Base-by-base conservation (phyloP, 1,140 invertebrate genomes). In the Cepaea nemoralis region DNA sequence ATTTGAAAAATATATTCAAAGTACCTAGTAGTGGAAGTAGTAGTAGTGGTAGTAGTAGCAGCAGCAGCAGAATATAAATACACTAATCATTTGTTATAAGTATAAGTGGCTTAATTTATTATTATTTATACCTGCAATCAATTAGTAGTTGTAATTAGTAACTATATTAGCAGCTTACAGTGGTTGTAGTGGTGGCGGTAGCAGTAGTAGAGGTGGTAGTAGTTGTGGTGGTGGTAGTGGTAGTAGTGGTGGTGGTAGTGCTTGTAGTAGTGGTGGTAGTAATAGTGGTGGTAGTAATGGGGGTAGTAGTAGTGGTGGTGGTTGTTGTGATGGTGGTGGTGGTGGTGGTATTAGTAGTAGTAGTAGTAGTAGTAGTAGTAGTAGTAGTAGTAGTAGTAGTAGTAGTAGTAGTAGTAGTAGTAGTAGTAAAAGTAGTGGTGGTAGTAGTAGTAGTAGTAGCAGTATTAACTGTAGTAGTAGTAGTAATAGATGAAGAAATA, bases 141-240 rank as follows among this genome's bases (percentile, higher is more conserved):
- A 12, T 6, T 66, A 24, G 63, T 66, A 24, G 63, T 66, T 6
- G 63, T 66, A 24, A 24, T 66, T 45, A 16, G 42, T 45, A 16
- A 16, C 16, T 6, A 16, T 45, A 16, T 6, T 45, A 45, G 42
- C 16, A 16, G 42, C 8, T 45, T 6, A 16, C n/a, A 24, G 63
- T 66, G 33, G 63, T 66, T 6, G 63, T 66, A 66, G 63, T 66
- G 33, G 63, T 66, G n/a, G 63, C n/a, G 6, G 63, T 66, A 66
- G 63, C n/a, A 66, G 63, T 66, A 24, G 63, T 66, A 24, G 63
- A 12, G 33, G 63, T 66, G n/a, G 63, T 66, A 10, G 63, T 66
- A 66, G 63, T 66, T 12, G 63, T 66, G 33, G 63, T 66, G 33
- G 63, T 66, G 33, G 22, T 66, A 24, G 63, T 66, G 33, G 63